phyloP scores from a whole-genome alignment of 2,888 invertebrate species.

The Zhengitettix transpicula region DNA sequence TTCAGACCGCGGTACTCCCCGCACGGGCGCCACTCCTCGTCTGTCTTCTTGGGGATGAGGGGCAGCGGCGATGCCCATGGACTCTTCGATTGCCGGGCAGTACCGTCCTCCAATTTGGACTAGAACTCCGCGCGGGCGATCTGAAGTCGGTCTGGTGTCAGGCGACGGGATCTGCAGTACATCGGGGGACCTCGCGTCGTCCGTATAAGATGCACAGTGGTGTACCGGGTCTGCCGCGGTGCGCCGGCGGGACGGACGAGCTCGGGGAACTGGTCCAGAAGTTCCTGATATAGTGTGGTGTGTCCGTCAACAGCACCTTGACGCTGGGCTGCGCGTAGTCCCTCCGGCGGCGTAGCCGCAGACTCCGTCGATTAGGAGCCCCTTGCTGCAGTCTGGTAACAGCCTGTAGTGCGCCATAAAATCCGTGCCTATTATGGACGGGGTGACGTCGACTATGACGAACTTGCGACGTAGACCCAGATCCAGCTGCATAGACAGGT shows the following conservation, averaged over 20 bases:
- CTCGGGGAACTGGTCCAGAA: not conserved
- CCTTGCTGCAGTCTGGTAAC: too few relatives aligned
- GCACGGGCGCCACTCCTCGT: slow-evolving; percentile 20
- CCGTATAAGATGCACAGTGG: not conserved
- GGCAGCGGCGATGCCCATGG: slow-evolving; percentile 21
- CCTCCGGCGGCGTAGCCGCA: too few relatives aligned
- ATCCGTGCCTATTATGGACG: too few relatives aligned
- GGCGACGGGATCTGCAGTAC: slow-evolving; percentile 15
- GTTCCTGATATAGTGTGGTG: slow-evolving; percentile 8
- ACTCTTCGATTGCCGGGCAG: slow-evolving; percentile 17
- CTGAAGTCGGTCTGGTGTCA: slow-evolving; percentile 17
- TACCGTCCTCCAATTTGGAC: slow-evolving; percentile 17
- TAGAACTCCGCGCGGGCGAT: slow-evolving; percentile 18
- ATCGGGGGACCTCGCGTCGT: slow-evolving; percentile 18
- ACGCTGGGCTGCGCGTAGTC: not conserved
- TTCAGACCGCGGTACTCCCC: slow-evolving; percentile 24
- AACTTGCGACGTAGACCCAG: not conserved
- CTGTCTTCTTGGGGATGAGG: slow-evolving; percentile 16
- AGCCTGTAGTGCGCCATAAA: too few relatives aligned
- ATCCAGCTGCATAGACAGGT: not conserved
- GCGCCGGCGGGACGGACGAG: not conserved
- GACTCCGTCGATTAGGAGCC: too few relatives aligned
- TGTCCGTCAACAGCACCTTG: not conserved
- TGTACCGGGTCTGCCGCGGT: not conserved
- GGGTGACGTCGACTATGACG: not conserved